Evolutionary conservation across 2,888 invertebrate genomes (phyloP), one percentile per base, ranked within the genome.

Genomic region (Pseudococcus viburni): DNA sequence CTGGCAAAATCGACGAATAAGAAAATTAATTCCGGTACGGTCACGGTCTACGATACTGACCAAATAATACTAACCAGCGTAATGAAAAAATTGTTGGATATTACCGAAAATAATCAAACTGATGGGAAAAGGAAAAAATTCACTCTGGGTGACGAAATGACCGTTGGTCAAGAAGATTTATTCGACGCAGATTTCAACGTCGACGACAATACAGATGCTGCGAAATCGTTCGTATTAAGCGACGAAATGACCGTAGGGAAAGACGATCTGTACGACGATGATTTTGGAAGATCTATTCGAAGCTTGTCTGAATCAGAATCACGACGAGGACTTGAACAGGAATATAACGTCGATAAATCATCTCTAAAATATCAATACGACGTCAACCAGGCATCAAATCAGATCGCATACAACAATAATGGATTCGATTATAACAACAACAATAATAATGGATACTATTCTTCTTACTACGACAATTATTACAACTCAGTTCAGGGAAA

Each of bases 191-290:
- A 80, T 80, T 80, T 80, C 80, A 42, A 80, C 9, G 33, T 3
- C 8, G n/a, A 39, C 7, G 33, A 39, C 3, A 8, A 39, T 42
- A 42, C 33, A 15, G 42, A 17, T 8, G n/a, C 9, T 0, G 6
- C 42, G 7, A 80, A 80, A 42, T 22, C 80, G n/a, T 80, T 80
- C 42, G n/a, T n/a, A 17, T n/a, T 80, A 42, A 80, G 80, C 42
- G 8, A 80, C 8, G 80, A 80, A 80, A 80, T 80, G 80, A 80
- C 39, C n/a, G 42, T 42, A 80, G 33, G 26, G 4, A 80, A n/a
- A 17, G 80, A 80, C 17, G 80, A 80, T 80, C 26, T 80, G 6
- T 80, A 80, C n/a, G 80, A 80, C 17, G 9, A 39, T 2, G 80
- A 80, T 80, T 80, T 80, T 12, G 68, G 26, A 11, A 22, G 26